Evolutionary conservation across 1,140 invertebrate species (phyloP).

Genomic region (Drosophila pallidifrons): DNA sequence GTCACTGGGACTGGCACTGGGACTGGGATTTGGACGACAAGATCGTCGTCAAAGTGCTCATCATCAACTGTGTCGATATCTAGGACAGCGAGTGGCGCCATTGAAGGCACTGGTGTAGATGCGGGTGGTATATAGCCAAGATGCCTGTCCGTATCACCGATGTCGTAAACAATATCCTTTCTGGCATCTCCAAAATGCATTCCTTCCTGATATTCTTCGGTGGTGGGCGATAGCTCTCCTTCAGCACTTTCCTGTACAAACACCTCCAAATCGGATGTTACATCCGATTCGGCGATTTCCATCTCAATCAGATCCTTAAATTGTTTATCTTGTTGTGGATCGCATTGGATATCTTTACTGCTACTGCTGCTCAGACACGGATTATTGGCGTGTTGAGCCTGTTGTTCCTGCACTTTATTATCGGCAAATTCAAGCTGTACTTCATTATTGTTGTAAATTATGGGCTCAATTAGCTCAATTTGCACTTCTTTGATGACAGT

Average conservation of each 20-base stretch:
- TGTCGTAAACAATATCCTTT: constrained; percentile 65
- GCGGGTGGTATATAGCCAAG: constrained; percentile 74
- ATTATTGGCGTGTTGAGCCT: constrained; percentile 1
- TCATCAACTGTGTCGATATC: constrained; percentile 89
- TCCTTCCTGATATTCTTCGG: constrained; percentile 80
- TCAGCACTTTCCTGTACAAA: constrained; percentile 28
- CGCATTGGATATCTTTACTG: constrained; percentile 1
- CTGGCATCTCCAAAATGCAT: constrained; percentile 62
- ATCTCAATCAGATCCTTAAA: not conserved
- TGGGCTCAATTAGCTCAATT: constrained; percentile 70
- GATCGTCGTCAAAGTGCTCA: constrained; percentile 82
- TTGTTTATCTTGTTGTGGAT: not conserved
- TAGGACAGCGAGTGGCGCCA: constrained; percentile 88
- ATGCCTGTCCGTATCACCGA: constrained; percentile 54
- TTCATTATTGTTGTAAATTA: constrained; percentile 9
- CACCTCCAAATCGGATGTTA: not conserved
- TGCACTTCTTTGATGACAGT: constrained; percentile 67
- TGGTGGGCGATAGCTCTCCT: constrained; percentile 75
- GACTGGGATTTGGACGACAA: not conserved
- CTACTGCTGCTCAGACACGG: constrained; percentile 8
- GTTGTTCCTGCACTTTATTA: constrained; percentile 10
- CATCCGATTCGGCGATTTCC: not conserved
- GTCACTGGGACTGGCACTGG: not conserved
- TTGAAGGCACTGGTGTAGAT: constrained; percentile 72
- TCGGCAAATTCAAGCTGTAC: constrained; percentile 25